phyloP scores from a whole-genome alignment of 2,888 invertebrate genomes.

The Helicoverpa assulta region DNA sequence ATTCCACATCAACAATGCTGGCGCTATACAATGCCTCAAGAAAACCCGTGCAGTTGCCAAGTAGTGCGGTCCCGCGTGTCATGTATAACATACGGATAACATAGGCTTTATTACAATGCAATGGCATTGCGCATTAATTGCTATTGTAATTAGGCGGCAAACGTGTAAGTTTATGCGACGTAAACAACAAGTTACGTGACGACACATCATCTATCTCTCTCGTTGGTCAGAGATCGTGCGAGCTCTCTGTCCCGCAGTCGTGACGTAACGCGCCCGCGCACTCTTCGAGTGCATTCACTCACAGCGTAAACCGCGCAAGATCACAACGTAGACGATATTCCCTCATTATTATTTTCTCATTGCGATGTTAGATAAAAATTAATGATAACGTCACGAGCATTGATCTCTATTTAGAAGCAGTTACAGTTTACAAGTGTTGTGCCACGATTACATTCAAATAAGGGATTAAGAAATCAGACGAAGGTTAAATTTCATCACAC shows the following conservation, averaged over 20 bases:
- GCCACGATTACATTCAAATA: constrained; percentile 57
- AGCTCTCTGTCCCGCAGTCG: constrained; percentile 70
- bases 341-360: constrained; percentile 24
- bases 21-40: constrained; percentile 63
- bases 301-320: constrained; percentile 80
- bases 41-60: constrained; percentile 64
- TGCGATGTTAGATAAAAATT: constrained; percentile 39
- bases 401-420: constrained; percentile 17
- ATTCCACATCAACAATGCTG: constrained; percentile 69
- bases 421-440: constrained; percentile 55
- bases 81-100: constrained; percentile 52
- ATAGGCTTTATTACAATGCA: constrained; percentile 54
- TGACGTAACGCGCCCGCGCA: constrained; percentile 77
- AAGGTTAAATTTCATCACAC: constrained; percentile 85
- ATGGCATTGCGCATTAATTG: constrained; percentile 72
- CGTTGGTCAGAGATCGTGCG: constrained; percentile 49
- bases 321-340: constrained; percentile 66
- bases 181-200: constrained; percentile 72
- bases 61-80: constrained; percentile 52
- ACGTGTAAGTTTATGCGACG: constrained; percentile 66
- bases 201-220: constrained; percentile 68
- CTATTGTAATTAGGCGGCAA: constrained; percentile 70
- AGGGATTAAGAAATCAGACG: constrained; percentile 74
- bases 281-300: constrained; percentile 84
- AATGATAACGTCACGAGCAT: constrained; percentile 18